phyloP scores from a whole-genome alignment of 2,888 invertebrate species.

The Eugnorisma glareosa region DNA sequence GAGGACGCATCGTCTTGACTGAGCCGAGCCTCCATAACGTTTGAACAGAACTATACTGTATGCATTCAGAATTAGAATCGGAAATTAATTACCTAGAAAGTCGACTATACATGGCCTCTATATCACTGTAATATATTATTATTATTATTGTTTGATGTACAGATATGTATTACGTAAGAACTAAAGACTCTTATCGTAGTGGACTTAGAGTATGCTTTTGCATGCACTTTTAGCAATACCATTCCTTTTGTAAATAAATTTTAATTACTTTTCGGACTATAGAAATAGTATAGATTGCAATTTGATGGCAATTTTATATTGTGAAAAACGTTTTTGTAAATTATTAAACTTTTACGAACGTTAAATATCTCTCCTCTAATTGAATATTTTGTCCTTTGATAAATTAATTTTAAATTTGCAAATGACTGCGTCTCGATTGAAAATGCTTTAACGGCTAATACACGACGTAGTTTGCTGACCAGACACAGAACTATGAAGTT shows the following conservation, averaged over 20 bases:
- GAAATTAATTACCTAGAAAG: not conserved
- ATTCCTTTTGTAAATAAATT: conserved; percentile 2
- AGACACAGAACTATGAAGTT: not conserved
- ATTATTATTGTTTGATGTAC: not conserved
- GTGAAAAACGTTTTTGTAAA: not conserved
- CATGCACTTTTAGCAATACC: conserved; percentile 5
- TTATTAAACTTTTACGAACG: not conserved
- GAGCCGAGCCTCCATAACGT: not conserved
- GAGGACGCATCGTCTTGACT: no score
- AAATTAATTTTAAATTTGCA: not conserved
- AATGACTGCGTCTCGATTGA: not conserved
- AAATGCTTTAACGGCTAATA: not conserved
- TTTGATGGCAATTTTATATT: conserved; percentile 8
- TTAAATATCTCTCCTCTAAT: not conserved
- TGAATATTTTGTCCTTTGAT: not conserved
- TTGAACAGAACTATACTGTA: not conserved
- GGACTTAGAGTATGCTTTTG: conserved; percentile 23
- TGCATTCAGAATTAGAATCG: not conserved
- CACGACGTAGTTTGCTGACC: not conserved
- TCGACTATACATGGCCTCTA: not conserved
- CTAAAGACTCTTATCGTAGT: conserved; percentile 1
- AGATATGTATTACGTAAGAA: not conserved
- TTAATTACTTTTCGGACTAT: not conserved
- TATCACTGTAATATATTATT: conserved; percentile 5
- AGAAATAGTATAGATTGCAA: not conserved